A percentile compares a stretch with the other conserved stretches of the same genome.
Evolutionary conservation across 2,113 vertebrate species (phyloP).

Genomic region (Calyptommatus sinebrachiatus): DNA sequence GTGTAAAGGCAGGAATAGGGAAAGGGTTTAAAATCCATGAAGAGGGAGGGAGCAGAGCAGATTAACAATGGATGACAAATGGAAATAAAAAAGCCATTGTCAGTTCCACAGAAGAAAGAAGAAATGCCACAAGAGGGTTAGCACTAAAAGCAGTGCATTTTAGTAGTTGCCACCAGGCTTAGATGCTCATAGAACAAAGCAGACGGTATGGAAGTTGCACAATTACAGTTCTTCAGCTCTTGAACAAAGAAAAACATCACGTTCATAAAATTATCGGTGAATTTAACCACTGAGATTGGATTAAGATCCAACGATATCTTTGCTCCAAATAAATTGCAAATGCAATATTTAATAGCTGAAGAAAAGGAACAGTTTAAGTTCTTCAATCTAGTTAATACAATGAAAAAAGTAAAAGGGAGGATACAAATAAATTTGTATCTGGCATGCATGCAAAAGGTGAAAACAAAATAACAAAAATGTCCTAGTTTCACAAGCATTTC

Average conservation of each 20-base stretch:
- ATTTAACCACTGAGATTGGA: slow-evolving; percentile 56
- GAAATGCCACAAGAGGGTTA: slow-evolving; percentile 61
- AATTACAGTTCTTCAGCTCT: slow-evolving; percentile 70
- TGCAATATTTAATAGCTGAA: slow-evolving; percentile 54
- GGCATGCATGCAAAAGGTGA: slow-evolving; percentile 20
- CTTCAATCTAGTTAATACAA: slow-evolving; percentile 53
- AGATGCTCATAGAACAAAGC: slow-evolving; percentile 66
- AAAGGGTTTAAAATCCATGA: slow-evolving; percentile 83
- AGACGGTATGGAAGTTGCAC: slow-evolving; percentile 68
- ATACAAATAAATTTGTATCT: slow-evolving; percentile 5
- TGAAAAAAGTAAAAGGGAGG: slow-evolving; percentile 44
- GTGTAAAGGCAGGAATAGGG: slow-evolving; percentile 83
- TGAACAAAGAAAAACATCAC: slow-evolving; percentile 39
- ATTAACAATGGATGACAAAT: slow-evolving; percentile 87
- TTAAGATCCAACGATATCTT: slow-evolving; percentile 37
- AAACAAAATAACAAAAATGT: not conserved
- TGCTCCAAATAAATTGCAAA: slow-evolving; percentile 29
- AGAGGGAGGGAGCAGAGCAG: slow-evolving; percentile 85
- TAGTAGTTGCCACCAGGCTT: slow-evolving; percentile 61
- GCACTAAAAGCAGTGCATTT: slow-evolving; percentile 68
- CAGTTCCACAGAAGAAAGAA: slow-evolving; percentile 67
- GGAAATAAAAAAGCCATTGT: slow-evolving; percentile 79
- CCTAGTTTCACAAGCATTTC: not conserved
- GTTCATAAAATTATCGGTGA: slow-evolving; percentile 32
- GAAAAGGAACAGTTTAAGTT: slow-evolving; percentile 46